Evolutionary conservation across 2,888 invertebrate genomes (phyloP).

Genomic region (Hylaea fasciaria): DNA sequence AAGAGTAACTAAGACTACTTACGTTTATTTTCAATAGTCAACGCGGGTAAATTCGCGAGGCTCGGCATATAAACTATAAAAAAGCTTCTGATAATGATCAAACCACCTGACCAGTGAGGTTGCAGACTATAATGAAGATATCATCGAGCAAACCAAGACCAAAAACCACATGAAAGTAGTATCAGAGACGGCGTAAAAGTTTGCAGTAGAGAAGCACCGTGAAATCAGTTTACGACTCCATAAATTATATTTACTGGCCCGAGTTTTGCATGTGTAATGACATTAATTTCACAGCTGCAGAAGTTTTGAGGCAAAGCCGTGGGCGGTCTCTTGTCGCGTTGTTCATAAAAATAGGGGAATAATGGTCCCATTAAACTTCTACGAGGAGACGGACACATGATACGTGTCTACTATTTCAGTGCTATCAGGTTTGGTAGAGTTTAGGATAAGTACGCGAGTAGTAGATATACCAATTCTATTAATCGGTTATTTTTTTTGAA

Average conservation of each 20-base stretch:
- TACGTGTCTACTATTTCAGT: no score
- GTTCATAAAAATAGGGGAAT: constrained; percentile 13
- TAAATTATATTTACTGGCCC: constrained; percentile 19
- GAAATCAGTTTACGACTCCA: constrained; percentile 12
- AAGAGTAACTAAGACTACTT: no score
- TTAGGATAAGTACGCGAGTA: no score
- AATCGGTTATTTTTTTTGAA: no score
- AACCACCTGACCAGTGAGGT: no score
- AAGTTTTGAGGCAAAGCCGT: constrained; percentile 9
- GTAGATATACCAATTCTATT: no score
- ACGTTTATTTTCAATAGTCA: no score
- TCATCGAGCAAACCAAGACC: neutral
- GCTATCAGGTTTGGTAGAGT: neutral
- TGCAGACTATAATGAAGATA: no score
- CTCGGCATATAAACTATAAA: no score
- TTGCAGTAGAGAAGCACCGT: neutral
- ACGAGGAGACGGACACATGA: neutral
- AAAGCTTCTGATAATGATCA: no score
- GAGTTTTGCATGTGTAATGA: constrained; percentile 8
- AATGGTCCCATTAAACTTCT: neutral
- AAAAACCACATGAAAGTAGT: constrained; percentile 4
- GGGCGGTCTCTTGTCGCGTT: constrained; percentile 5
- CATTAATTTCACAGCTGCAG: constrained; percentile 7
- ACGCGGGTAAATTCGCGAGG: no score
- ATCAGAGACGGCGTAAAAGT: constrained; percentile 5